Conservation (phyloP, 2,888 invertebrate species). For the Ectropis crepuscularia region DNA sequence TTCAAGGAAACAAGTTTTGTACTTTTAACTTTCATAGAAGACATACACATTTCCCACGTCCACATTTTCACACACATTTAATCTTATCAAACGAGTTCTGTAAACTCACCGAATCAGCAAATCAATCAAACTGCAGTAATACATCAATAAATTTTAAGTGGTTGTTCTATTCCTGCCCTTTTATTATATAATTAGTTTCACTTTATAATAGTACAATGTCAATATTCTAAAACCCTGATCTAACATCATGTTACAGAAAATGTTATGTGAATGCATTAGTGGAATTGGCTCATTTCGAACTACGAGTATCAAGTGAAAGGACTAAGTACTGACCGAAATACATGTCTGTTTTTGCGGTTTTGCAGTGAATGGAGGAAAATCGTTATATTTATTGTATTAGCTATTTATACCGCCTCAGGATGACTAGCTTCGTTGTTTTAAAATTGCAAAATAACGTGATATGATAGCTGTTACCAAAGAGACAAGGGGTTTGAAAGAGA, state of each 20-base stretch:
- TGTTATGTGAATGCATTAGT: no score
- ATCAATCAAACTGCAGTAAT: neutral
- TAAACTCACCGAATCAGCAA: neutral
- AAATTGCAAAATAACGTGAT: neutral
- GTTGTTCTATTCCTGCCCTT: neutral
- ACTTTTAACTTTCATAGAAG: no score
- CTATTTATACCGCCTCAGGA: neutral
- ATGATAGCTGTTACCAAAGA: neutral
- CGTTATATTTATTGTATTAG: neutral
- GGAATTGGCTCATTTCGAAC: no score
- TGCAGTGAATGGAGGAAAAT: constrained; percentile 2
- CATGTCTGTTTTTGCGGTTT: neutral
- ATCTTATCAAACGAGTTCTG: neutral
- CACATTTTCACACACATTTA: no score
- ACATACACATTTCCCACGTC: no score
- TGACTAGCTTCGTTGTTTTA: neutral
- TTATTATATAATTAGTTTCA: no score
- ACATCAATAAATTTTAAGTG: neutral
- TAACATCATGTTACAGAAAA: no score
- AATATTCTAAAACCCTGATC: no score
- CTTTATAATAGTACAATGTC: no score
- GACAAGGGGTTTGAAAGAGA: no score
- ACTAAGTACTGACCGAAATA: neutral
- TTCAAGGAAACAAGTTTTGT: no score
- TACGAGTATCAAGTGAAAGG: neutral